Percentiles rank a stretch among this genome's conserved stretches.
Conservation (phyloP, 1,140 invertebrate species). For the Hyles vespertilio region DNA sequence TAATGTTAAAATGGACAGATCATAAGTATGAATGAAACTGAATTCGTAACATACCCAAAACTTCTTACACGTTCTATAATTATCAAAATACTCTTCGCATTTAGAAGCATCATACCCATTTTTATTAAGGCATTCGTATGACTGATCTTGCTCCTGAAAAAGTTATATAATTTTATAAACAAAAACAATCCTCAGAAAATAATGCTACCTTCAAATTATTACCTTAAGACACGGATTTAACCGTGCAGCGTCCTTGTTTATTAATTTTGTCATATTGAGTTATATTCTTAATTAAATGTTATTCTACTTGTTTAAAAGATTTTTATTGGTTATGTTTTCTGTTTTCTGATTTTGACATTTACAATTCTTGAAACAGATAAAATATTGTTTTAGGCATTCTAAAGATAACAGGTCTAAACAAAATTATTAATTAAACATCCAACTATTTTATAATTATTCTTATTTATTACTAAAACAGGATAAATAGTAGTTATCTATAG, state of each 20-base stretch:
- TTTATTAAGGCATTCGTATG: conserved; percentile 77
- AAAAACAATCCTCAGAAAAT: neutral
- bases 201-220: conserved; percentile 2
- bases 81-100: conserved; percentile 79
- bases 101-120: conserved; percentile 78
- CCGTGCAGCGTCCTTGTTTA: conserved; percentile 49
- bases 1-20: too few species aligned
- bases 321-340: conserved; percentile 13
- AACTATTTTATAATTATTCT: too few species aligned
- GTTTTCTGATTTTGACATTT: conserved; percentile 5
- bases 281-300: conserved; percentile 5
- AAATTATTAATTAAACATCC: too few species aligned
- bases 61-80: conserved; percentile 80
- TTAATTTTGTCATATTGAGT: conserved; percentile 39
- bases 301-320: conserved; percentile 17
- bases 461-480: too few species aligned
- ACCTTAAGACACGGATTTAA: conserved; percentile 64
- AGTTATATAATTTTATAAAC: conserved; percentile 29
- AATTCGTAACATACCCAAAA: conserved; percentile 74
- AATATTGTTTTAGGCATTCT: too few species aligned
- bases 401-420: too few species aligned
- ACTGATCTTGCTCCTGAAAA: conserved; percentile 77
- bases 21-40: neutral
- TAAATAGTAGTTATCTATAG: too few species aligned
- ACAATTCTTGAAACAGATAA: too few species aligned